Percentiles rank a stretch among this genome's conserved stretches.
Evolutionary conservation across 2,888 invertebrate species (phyloP).

Genomic region (Incurvaria masculella): DNA sequence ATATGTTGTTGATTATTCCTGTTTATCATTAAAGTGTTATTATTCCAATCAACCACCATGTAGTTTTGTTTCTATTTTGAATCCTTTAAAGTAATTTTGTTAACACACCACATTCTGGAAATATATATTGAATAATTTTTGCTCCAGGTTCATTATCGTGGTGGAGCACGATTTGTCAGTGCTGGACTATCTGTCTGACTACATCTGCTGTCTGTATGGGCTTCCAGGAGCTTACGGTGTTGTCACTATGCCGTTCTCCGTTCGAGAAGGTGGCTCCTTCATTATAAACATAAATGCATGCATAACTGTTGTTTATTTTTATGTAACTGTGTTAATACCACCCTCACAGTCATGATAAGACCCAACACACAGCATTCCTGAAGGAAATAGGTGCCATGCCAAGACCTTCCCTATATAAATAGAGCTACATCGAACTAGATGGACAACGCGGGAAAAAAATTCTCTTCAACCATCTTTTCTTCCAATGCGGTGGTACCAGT

Average conservation of each 20-base stretch:
- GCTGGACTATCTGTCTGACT: constrained; percentile 97
- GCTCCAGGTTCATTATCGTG: constrained; percentile 89
- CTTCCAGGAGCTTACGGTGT: constrained; percentile 99
- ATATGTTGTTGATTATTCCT: not conserved
- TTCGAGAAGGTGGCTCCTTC: constrained; percentile 99
- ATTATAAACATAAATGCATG: too few relatives aligned
- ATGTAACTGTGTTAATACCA: too few relatives aligned
- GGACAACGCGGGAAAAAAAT: too few relatives aligned
- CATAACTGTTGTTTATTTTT: too few relatives aligned
- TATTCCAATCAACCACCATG: not conserved
- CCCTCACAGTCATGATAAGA: too few relatives aligned
- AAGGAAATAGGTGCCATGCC: too few relatives aligned
- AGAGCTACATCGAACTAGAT: too few relatives aligned
- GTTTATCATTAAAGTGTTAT: not conserved
- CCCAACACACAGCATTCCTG: too few relatives aligned
- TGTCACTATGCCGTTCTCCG: constrained; percentile 99
- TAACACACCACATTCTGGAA: not conserved
- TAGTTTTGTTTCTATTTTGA: too few relatives aligned
- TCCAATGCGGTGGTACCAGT: too few relatives aligned
- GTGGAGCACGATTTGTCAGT: constrained; percentile 99
- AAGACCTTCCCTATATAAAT: too few relatives aligned
- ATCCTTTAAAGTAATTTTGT: not conserved
- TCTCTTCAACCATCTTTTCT: too few relatives aligned
- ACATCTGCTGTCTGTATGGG: constrained; percentile 98
- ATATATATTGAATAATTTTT: constrained; percentile 16